These are phyloP conservation scores for Catharus minimus DNA, from an alignment of 2,113 vertebrate species.

Conservation along the genomic window DNA sequence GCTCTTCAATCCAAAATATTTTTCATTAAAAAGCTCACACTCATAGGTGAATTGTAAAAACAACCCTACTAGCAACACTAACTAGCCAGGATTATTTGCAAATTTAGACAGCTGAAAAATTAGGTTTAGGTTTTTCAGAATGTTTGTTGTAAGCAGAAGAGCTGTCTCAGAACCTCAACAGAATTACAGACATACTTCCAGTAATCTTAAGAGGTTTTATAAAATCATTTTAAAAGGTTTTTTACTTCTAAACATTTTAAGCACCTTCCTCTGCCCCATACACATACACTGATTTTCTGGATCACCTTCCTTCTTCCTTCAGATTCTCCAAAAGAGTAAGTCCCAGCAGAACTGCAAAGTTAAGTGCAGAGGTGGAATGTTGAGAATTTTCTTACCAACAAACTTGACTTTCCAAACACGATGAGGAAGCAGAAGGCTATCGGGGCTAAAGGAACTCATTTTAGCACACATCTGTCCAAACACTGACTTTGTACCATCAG, in stretches of 20 bases:
- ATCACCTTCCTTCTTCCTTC: neutral
- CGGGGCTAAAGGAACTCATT: conserved; percentile 96
- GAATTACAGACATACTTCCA: neutral
- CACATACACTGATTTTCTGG: neutral
- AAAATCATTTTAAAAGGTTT: neutral
- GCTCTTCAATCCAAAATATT: neutral
- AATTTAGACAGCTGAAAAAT: neutral
- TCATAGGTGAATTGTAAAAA: neutral
- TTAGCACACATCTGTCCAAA: conserved; percentile 99
- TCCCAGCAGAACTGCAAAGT: neutral
- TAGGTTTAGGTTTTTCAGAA: neutral
- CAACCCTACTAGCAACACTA: neutral
- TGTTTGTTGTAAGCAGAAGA: neutral
- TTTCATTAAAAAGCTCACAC: neutral
- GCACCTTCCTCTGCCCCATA: neutral
- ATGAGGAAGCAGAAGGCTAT: conserved; percentile 95
- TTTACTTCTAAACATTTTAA: neutral
- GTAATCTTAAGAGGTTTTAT: neutral
- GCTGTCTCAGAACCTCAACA: neutral
- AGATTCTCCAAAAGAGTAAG: neutral
- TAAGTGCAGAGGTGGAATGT: neutral
- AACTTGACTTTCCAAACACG: conserved; percentile 99
- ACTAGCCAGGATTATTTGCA: neutral
- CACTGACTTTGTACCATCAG: conserved; percentile 96
- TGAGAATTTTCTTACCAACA: conserved; percentile 81